Percentiles rank a stretch among this genome's conserved stretches.
These are phyloP conservation scores for Condylura cristata DNA, from an alignment of 2,113 vertebrate genomes.

Conservation along the genomic window DNA sequence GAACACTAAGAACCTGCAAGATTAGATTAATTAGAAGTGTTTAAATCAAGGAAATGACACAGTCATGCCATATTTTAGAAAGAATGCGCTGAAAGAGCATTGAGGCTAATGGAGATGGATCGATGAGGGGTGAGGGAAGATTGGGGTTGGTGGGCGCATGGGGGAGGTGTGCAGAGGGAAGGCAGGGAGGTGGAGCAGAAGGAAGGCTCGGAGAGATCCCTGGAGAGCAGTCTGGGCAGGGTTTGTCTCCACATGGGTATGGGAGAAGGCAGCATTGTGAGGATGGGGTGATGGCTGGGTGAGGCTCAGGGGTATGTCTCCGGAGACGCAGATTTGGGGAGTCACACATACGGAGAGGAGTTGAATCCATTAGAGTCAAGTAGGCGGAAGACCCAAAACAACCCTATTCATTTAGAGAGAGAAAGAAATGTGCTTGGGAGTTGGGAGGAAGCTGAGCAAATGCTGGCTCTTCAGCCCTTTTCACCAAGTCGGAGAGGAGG, in stretches of 20 bases:
- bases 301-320: not conserved
- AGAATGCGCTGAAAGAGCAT: not conserved
- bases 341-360: not conserved
- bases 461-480: not conserved
- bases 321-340: not conserved
- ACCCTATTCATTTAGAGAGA: not conserved
- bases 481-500: not conserved
- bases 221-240: not conserved
- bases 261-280: not conserved
- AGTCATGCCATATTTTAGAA: not conserved
- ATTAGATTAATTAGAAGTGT: not conserved
- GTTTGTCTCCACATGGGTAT: not conserved
- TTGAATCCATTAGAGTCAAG: not conserved
- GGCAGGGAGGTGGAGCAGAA: not conserved
- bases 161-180: accelerated
- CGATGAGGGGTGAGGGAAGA: not conserved
- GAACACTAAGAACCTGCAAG: not conserved
- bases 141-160: not conserved
- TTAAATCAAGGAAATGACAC: not conserved
- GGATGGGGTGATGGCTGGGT: not conserved
- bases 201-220: not conserved
- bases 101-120: accelerated
- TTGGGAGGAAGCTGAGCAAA: not conserved
- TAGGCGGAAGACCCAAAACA: not conserved
- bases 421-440: not conserved